Percentiles rank a stretch among this genome's conserved stretches.
phyloP scores from a whole-genome alignment of 2,888 invertebrate species.

The Apomyelois bistriatella region DNA sequence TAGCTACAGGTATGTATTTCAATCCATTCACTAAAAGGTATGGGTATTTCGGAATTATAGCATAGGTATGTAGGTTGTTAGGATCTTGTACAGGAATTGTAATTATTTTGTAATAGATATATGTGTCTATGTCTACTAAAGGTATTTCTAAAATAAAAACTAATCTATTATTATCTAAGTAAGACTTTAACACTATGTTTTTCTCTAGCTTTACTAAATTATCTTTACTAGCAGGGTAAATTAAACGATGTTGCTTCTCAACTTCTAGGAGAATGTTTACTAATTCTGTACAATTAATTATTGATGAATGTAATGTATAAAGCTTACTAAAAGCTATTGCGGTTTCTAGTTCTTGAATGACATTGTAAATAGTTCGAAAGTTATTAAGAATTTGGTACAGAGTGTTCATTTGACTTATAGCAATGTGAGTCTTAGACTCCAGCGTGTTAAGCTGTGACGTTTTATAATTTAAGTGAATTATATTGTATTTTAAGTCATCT shows the following conservation, averaged over 20 bases:
- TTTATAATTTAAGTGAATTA: conserved; percentile 12
- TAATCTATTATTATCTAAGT: conserved; percentile 8
- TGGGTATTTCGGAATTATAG: conserved; percentile 14
- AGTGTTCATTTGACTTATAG: conserved; percentile 13
- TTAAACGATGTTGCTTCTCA: conserved; percentile 14
- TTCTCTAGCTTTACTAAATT: conserved; percentile 18
- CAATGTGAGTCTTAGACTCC: neutral
- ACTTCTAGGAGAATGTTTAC: conserved; percentile 8
- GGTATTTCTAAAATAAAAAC: conserved; percentile 13
- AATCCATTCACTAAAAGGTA: conserved; percentile 12
- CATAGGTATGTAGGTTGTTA: neutral
- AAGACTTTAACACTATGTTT: conserved; percentile 16
- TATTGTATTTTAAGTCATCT: conserved; percentile 14
- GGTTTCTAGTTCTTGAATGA: conserved; percentile 18
- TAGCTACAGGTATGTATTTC: conserved; percentile 6
- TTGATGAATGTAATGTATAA: conserved; percentile 15
- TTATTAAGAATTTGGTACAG: conserved; percentile 17
- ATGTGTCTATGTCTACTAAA: conserved; percentile 11
- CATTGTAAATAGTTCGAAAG: conserved; percentile 17
- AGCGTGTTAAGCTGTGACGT: neutral
- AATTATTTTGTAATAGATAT: conserved; percentile 14
- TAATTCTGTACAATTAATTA: conserved; percentile 18
- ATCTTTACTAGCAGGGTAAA: conserved; percentile 1
- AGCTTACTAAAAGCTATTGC: conserved; percentile 19
- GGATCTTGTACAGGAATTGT: conserved; percentile 14